Conservation (phyloP, 2,113 vertebrate genomes). For the Speoplatyrhinus poulsoni region DNA sequence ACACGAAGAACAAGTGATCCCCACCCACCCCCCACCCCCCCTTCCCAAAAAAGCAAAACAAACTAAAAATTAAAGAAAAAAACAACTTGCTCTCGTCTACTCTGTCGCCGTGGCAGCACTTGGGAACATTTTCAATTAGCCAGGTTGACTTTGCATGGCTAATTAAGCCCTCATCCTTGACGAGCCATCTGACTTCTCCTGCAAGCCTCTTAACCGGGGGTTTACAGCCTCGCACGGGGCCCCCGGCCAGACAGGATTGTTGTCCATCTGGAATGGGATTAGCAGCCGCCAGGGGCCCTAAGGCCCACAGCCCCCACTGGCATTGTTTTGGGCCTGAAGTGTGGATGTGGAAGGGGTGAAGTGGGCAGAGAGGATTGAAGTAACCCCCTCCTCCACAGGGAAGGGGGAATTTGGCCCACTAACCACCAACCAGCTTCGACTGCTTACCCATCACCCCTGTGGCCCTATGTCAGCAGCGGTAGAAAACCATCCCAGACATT, state of each 20-base stretch:
- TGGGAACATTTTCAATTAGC: slow-evolving; percentile 75
- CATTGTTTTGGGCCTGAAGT: slow-evolving; percentile 74
- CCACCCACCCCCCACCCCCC: no score
- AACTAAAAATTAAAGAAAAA: background rate
- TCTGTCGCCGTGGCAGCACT: slow-evolving; percentile 40
- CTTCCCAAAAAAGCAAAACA: slow-evolving; percentile 4
- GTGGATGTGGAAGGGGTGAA: slow-evolving; percentile 69
- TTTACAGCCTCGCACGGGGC: slow-evolving; percentile 68
- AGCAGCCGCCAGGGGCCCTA: slow-evolving; percentile 63
- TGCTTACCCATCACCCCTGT: slow-evolving; percentile 42
- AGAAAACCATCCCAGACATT: slow-evolving; percentile 16
- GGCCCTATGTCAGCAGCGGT: slow-evolving; percentile 51
- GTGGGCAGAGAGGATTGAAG: slow-evolving; percentile 67
- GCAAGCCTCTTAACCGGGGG: slow-evolving; percentile 74
- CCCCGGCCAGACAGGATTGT: slow-evolving; percentile 74
- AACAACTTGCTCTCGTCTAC: slow-evolving; percentile 7
- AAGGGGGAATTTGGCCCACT: slow-evolving; percentile 46
- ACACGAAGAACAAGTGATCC: slow-evolving; percentile 35
- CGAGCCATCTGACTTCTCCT: slow-evolving; percentile 76
- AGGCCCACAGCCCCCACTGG: slow-evolving; percentile 60
- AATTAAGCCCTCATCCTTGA: slow-evolving; percentile 80
- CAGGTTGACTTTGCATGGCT: slow-evolving; percentile 79
- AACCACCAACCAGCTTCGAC: slow-evolving; percentile 43
- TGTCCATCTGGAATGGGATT: slow-evolving; percentile 78
- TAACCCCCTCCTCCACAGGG: slow-evolving; percentile 71